Evolutionary conservation across 1,140 invertebrate species (phyloP).

Genomic region (Drosophila melanica): DNA sequence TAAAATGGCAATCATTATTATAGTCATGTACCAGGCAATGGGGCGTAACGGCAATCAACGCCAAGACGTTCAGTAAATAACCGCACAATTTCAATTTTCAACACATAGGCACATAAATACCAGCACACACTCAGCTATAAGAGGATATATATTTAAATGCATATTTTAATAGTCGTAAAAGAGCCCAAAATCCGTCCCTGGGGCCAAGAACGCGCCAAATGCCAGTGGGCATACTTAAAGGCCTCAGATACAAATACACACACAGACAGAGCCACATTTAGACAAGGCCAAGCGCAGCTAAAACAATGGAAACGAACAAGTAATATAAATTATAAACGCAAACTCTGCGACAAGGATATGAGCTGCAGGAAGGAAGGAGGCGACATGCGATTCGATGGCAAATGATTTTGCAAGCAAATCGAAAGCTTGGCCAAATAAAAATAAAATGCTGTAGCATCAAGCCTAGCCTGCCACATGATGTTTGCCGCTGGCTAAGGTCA

Average conservation of each 20-base stretch:
- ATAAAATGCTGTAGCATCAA: constrained; percentile 21
- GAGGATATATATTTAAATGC: constrained; percentile 70
- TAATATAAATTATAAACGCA: constrained; percentile 82
- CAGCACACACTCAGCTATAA: constrained; percentile 10
- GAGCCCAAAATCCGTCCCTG: constrained; percentile 49
- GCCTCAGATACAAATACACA: constrained; percentile 37
- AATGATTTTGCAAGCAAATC: constrained; percentile 70
- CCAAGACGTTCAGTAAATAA: constrained; percentile 71
- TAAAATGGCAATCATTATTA: constrained; percentile 80
- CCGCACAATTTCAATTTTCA: constrained; percentile 79
- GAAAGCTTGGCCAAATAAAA: constrained; percentile 24
- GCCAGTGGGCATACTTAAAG: constrained; percentile 73
- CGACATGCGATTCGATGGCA: constrained; percentile 76
- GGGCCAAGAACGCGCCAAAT: constrained; percentile 52
- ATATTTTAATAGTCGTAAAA: constrained; percentile 80
- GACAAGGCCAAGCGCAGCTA: constrained; percentile 70
- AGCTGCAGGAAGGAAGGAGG: constrained; percentile 10
- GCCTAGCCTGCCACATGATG: constrained; percentile 52
- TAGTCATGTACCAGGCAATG: constrained; percentile 78
- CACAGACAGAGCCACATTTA: constrained; percentile 33
- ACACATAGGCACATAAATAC: constrained; percentile 40
- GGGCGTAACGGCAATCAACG: constrained; percentile 80
- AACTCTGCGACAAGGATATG: constrained; percentile 78
- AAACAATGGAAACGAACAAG: constrained; percentile 68
- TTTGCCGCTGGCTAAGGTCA: constrained; percentile 71